Evolutionary conservation across 1,140 invertebrate species (phyloP).

Genomic region (Diorhabda elongata): DNA sequence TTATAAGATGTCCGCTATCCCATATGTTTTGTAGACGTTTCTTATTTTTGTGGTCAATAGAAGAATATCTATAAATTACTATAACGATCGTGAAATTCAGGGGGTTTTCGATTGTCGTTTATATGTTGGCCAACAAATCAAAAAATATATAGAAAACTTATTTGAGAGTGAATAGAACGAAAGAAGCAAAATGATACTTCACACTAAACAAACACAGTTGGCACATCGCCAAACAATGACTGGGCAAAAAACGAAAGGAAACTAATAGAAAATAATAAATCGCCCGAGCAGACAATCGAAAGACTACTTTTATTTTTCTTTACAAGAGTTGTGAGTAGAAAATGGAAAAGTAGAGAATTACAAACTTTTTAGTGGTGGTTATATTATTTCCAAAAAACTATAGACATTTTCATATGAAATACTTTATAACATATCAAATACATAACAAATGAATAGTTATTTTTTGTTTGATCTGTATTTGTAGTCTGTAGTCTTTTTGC

Average conservation of each 20-base stretch:
- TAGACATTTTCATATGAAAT: no score
- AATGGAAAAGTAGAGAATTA: neutral
- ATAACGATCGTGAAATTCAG: slow-evolving; percentile 1
- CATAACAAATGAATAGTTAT: no score
- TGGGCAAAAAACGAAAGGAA: slow-evolving; percentile 5
- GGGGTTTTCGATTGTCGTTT: slow-evolving; percentile 6
- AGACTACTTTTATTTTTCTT: neutral
- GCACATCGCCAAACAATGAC: neutral
- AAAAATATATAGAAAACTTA: slow-evolving; percentile 7
- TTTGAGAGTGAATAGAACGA: slow-evolving; percentile 4
- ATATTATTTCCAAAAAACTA: no score
- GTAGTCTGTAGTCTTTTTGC: no score
- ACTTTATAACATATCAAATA: no score
- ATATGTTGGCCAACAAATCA: slow-evolving; percentile 8
- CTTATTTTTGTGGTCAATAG: slow-evolving; percentile 3
- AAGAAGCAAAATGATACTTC: slow-evolving; percentile 3
- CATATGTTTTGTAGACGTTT: neutral
- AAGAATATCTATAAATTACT: slow-evolving; percentile 7
- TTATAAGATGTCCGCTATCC: neutral
- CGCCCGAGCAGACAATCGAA: neutral
- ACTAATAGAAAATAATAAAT: neutral
- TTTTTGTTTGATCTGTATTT: no score
- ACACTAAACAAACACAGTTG: slow-evolving; percentile 5
- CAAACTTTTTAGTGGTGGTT: neutral
- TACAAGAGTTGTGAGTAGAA: neutral